These are phyloP conservation scores for Ochlodes sylvanus DNA, from an alignment of 2,888 invertebrate species.

Conservation along the genomic window DNA sequence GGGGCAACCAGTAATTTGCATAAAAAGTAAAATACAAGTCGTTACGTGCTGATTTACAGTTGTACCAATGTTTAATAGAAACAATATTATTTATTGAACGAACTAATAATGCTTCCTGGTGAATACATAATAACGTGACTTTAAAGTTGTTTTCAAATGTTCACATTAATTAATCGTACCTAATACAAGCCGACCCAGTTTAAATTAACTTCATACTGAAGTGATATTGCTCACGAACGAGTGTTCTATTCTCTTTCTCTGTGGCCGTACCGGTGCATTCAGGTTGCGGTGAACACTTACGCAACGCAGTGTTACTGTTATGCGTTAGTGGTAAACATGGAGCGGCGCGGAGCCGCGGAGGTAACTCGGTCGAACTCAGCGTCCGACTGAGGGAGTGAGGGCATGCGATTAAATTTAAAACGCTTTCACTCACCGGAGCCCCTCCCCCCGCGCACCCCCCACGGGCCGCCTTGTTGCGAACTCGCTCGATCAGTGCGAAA, in stretches of 20 bases:
- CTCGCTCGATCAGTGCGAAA: conserved; percentile 52
- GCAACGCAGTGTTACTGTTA: conserved; percentile 47
- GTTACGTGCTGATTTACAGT: conserved; percentile 29
- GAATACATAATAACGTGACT: conserved; percentile 4
- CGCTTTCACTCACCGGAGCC: conserved; percentile 71
- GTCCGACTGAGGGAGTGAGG: conserved; percentile 58
- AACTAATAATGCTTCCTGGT: not conserved
- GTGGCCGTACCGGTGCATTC: conserved; percentile 37
- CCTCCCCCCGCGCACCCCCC: conserved; percentile 46
- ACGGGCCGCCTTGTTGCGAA: conserved; percentile 50
- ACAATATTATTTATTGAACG: not conserved
- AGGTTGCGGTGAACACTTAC: conserved; percentile 47
- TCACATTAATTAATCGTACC: conserved; percentile 18
- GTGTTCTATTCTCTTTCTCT: conserved; percentile 4
- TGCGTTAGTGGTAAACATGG: conserved; percentile 54
- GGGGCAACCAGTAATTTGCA: conserved; percentile 61
- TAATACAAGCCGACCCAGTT: conserved; percentile 21
- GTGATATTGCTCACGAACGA: not conserved
- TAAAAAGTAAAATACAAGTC: not conserved
- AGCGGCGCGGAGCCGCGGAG: conserved; percentile 52
- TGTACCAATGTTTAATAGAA: not conserved
- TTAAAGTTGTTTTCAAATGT: conserved; percentile 19
- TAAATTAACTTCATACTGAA: conserved; percentile 8
- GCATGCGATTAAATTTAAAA: conserved; percentile 70
- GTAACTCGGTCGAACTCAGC: conserved; percentile 62